Percentiles rank a stretch among this genome's conserved stretches.
Conservation (phyloP, 2,113 vertebrate genomes). For the Cephalophus harveyi region DNA sequence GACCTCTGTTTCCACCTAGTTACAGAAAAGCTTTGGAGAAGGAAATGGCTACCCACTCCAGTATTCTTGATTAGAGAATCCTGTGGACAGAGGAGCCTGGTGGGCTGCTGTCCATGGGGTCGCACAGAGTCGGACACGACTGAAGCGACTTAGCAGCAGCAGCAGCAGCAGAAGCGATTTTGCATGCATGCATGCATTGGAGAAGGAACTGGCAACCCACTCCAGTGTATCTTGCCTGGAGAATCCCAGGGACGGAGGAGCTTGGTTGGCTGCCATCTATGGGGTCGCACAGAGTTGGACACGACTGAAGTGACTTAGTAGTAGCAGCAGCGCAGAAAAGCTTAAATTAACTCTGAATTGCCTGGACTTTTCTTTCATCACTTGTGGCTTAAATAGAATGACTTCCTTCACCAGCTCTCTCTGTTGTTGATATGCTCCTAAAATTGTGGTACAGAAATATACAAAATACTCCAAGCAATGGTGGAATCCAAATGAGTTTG, state of each 20-base stretch:
- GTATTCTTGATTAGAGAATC: not conserved
- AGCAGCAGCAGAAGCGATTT: not conserved
- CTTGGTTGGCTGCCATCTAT: not conserved
- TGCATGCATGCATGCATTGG: not conserved
- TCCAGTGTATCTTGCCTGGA: not conserved
- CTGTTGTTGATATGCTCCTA: not conserved
- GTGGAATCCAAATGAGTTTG: not conserved
- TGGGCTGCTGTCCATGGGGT: not conserved
- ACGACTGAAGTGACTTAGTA: not conserved
- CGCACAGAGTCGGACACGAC: rapidly evolving
- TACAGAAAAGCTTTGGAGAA: not conserved
- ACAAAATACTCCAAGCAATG: not conserved
- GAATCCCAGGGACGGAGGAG: not conserved
- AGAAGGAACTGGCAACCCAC: not conserved
- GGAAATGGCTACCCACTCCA: not conserved
- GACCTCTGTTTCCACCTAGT: not conserved
- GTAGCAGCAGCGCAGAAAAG: not conserved
- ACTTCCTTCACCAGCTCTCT: not conserved
- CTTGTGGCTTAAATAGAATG: not conserved
- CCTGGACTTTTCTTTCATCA: not conserved
- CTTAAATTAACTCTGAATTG: not conserved
- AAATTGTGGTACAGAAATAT: not conserved
- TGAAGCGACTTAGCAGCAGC: too few relatives aligned
- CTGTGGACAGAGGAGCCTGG: not conserved
- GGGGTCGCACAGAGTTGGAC: not conserved